phyloP scores from a whole-genome alignment of 2,113 vertebrate genomes.

The Xerus inauris region DNA sequence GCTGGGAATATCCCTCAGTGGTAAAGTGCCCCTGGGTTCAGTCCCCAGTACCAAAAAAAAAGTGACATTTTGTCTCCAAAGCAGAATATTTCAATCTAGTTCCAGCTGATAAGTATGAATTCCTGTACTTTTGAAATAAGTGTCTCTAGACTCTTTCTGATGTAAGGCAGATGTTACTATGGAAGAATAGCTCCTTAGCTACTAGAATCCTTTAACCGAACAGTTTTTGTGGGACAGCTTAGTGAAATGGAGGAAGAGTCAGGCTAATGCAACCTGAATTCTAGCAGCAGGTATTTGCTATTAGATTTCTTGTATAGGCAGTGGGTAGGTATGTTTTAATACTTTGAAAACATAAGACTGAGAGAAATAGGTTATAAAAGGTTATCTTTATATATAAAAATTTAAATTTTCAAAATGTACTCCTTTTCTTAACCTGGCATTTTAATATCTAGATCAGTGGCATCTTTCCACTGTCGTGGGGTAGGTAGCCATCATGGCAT shows the following conservation, averaged over 20 bases:
- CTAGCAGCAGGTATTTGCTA: not conserved
- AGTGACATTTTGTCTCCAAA: not conserved
- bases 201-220: not conserved
- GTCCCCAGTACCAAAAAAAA: too few relatives aligned
- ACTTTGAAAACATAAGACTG: not conserved
- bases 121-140: not conserved
- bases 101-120: not conserved
- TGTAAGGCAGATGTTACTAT: not conserved
- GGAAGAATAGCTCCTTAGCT: not conserved
- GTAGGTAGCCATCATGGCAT: not conserved
- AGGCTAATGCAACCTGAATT: not conserved
- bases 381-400: not conserved
- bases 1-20: too few relatives aligned
- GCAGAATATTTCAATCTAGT: not conserved
- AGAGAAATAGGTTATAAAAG: not conserved
- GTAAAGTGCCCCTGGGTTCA: too few relatives aligned
- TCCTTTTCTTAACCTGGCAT: not conserved
- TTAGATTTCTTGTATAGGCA: not conserved
- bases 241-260: not conserved
- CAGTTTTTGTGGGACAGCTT: not conserved
- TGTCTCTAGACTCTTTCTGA: not conserved
- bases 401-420: not conserved
- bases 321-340: not conserved
- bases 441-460: not conserved
- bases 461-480: not conserved